Conservation (phyloP, 2,113 vertebrate genomes). For the Sebastes schlegelii region DNA sequence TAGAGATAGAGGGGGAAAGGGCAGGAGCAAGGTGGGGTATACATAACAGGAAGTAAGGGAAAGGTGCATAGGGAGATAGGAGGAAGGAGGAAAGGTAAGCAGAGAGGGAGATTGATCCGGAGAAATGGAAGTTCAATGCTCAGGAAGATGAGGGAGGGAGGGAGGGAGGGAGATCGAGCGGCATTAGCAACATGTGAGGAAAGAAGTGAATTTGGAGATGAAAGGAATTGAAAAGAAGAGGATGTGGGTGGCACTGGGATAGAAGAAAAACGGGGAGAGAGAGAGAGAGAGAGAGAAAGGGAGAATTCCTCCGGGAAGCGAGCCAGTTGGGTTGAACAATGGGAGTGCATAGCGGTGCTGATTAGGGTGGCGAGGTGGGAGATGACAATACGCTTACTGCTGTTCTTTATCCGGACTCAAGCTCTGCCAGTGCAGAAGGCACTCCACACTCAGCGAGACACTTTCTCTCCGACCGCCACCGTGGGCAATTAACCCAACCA, state of each 20-base stretch:
- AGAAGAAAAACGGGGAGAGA: not conserved
- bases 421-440: constrained; percentile 58
- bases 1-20: constrained; percentile 27
- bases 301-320: constrained; percentile 65
- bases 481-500: constrained; percentile 76
- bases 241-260: constrained; percentile 48
- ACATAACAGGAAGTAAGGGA: constrained; percentile 32
- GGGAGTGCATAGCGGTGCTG: constrained; percentile 66
- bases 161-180: constrained; percentile 30
- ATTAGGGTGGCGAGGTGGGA: constrained; percentile 75
- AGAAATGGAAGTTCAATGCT: constrained; percentile 49
- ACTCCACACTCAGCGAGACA: constrained; percentile 65
- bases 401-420: constrained; percentile 69
- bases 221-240: constrained; percentile 48
- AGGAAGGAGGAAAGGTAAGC: constrained; percentile 25
- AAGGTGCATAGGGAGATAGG: constrained; percentile 21
- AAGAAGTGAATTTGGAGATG: constrained; percentile 49
- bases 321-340: constrained; percentile 77
- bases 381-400: constrained; percentile 77
- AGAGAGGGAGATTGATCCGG: constrained; percentile 42
- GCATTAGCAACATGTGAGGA: constrained; percentile 35
- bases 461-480: constrained; percentile 56
- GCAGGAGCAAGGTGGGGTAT: constrained; percentile 6
- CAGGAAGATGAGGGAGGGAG: constrained; percentile 37
- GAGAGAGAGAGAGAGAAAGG: constrained; percentile 19